Evolutionary conservation across 2,113 vertebrate genomes (phyloP), one percentile per base, ranked within the genome.

Genomic region (Oenanthe melanoleuca): DNA sequence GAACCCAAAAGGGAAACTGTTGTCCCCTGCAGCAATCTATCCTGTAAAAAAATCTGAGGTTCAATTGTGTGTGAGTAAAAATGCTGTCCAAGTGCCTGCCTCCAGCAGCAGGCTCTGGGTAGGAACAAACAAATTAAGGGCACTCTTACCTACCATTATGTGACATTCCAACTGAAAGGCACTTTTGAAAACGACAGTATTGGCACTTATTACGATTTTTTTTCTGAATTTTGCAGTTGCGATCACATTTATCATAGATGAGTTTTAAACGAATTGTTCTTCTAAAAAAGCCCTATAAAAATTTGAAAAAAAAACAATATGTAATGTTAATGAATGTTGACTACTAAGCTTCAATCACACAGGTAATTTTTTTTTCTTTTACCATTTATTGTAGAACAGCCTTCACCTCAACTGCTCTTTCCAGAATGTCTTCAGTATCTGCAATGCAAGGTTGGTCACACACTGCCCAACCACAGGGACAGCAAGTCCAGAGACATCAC

Each of bases 191-290:
- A 72, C 99, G 99, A 94, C 99, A 99, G 96, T 99, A 99, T 95
- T 99, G 99, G 98, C 99, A 99, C 98, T 99, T 99, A 75, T 99
- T 99, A n/a, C 99, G 98, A 53, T 99, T 99, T 97, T 99, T 99
- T 93, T 99, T 99, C 97, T 99, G 99, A 88, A 99, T 99, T 97
- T 99, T 99, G 97, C 99, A 99, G 97, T 94, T 98, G 29, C 98
- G 99, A 55, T 99, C 99, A 28, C 99, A 99, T 71, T 97, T 98
- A 93, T 99, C 99, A 5, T 99, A 99, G 12, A 97, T 97, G 95
- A 99, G 98, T 96, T 99, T 99, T 64, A 99, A 98, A 56, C 99
- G 98, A 69, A 99, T 99, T 4, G 99, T 99, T 85, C 99, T 97
- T 86, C 99, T 98, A 74, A 99, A 99, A 97, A 99, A 99, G 0